These are phyloP conservation scores for Hippolais icterina DNA, from an alignment of 2,113 vertebrate species.

Conservation along the genomic window DNA sequence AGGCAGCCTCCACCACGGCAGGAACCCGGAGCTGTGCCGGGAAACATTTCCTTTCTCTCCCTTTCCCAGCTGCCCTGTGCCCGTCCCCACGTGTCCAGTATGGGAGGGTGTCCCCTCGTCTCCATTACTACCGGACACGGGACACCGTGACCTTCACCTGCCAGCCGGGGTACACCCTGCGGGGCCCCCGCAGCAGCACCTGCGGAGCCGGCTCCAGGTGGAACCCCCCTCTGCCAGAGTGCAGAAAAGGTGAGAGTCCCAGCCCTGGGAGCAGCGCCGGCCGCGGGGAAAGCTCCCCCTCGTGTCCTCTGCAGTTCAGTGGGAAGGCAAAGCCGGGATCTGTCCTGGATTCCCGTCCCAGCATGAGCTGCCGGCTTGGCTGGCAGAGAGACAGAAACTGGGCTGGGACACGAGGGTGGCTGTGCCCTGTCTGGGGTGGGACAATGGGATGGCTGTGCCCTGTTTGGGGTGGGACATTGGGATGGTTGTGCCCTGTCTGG, in stretches of 20 bases:
- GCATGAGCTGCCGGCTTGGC: not conserved
- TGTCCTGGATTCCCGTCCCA: not conserved
- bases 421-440: not conserved
- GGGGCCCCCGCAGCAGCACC: not conserved
- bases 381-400: not conserved
- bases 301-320: rapidly evolving
- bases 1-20: rapidly evolving
- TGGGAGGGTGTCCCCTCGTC: rapidly evolving
- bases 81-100: rapidly evolving
- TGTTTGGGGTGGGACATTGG: too few species aligned
- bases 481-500: too few species aligned
- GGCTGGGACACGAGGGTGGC: not conserved
- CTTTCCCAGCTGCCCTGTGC: not conserved
- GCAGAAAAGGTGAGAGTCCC: conserved; percentile 7
- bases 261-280: rapidly evolving
- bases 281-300: not conserved
- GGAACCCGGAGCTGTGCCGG: rapidly evolving
- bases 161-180: not conserved
- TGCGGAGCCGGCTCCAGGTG: not conserved
- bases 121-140: rapidly evolving
- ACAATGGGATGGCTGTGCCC: too few species aligned
- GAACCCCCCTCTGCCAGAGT: not conserved
- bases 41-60: not conserved
- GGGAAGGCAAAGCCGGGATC: not conserved
- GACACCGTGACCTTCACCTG: not conserved